Evolutionary conservation across 2,888 invertebrate species (phyloP).

Genomic region (Rugalucina vietnamica): DNA sequence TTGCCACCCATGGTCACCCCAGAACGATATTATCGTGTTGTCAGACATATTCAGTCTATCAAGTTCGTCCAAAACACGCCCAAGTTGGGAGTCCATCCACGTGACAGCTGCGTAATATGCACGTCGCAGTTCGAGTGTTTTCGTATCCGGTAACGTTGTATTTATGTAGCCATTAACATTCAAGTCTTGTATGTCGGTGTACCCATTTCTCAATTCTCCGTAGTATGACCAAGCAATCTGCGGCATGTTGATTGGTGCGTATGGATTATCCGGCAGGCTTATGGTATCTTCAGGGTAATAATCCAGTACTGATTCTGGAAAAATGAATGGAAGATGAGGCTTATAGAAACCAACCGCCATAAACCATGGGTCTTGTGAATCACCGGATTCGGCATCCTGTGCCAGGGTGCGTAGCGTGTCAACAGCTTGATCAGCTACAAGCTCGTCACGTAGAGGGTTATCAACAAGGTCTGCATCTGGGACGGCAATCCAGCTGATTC

Average conservation of each 20-base stretch:
- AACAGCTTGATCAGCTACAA: neutral
- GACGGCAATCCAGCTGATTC: neutral
- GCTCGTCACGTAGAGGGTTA: neutral
- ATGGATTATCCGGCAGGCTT: conserved; percentile 65
- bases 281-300: conserved; percentile 76
- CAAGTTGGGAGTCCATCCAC: too few species aligned
- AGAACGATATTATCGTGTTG: too few species aligned
- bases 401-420: neutral
- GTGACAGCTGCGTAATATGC: too few species aligned
- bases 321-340: conserved; percentile 94
- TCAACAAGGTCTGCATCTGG: neutral
- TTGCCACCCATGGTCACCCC: too few species aligned
- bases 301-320: conserved; percentile 90
- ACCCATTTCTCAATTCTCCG: conserved; percentile 58
- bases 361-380: neutral
- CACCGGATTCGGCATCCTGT: neutral
- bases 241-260: conserved; percentile 70
- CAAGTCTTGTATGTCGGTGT: conserved; percentile 59
- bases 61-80: too few species aligned
- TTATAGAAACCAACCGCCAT: conserved; percentile 92
- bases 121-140: too few species aligned
- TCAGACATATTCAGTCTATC: too few species aligned
- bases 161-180: conserved; percentile 63
- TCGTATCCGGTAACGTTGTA: conserved; percentile 71
- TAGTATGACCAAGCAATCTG: conserved; percentile 68